Conservation (phyloP, 2,888 invertebrate genomes). For the Lasioglossum calceatum region DNA sequence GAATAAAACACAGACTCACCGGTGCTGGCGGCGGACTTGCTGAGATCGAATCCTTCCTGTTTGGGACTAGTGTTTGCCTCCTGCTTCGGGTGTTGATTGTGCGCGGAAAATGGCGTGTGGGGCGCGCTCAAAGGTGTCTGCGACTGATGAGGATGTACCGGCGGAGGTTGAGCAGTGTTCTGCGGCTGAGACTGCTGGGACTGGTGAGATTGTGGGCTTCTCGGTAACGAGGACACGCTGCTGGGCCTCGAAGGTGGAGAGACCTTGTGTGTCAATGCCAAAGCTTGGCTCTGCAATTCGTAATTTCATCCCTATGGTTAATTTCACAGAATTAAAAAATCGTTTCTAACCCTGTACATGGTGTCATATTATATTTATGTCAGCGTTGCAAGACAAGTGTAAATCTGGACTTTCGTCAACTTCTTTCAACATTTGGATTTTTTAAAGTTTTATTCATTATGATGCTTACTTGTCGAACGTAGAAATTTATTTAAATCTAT, state of each 20-base stretch:
- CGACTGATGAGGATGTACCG: constrained; percentile 82
- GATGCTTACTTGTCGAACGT: not conserved
- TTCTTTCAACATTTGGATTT: no score
- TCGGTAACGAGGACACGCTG: constrained; percentile 82
- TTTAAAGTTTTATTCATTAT: not conserved
- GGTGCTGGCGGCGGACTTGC: constrained; percentile 87
- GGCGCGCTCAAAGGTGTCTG: constrained; percentile 84
- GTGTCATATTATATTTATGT: no score
- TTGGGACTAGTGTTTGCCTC: constrained; percentile 85
- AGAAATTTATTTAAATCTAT: not conserved
- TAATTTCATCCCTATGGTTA: not conserved
- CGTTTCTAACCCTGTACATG: not conserved
- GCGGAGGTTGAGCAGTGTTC: constrained; percentile 84
- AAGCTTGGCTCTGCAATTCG: constrained; percentile 87
- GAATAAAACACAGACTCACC: constrained; percentile 85
- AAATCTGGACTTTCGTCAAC: no score
- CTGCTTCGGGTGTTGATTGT: constrained; percentile 82
- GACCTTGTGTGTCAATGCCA: constrained; percentile 87
- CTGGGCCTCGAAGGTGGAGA: constrained; percentile 84
- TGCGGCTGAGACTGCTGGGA: constrained; percentile 79
- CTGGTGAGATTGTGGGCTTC: constrained; percentile 81
- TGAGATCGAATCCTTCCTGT: constrained; percentile 88
- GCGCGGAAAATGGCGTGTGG: constrained; percentile 78
- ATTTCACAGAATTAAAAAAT: not conserved
- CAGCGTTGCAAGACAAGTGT: no score